These are phyloP conservation scores for Glaucopsyche alexis DNA, from an alignment of 2,888 invertebrate genomes.

Conservation along the genomic window DNA sequence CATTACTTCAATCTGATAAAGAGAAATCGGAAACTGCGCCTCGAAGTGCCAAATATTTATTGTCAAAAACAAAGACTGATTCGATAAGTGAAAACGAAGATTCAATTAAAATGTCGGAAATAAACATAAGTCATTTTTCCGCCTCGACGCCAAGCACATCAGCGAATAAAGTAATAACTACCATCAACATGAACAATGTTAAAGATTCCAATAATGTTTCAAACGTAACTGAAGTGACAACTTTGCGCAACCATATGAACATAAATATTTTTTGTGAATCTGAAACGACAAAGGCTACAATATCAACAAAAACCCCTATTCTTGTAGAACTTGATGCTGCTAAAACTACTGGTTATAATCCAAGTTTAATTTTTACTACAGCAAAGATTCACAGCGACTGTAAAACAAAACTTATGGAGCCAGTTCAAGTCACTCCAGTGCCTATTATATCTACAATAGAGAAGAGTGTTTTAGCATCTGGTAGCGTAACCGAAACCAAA, in stretches of 20 bases:
- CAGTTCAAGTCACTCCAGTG: constrained; percentile 61
- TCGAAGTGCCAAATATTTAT: constrained; percentile 67
- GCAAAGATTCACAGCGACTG: constrained; percentile 70
- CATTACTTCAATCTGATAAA: constrained; percentile 64
- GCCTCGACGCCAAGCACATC: constrained; percentile 41
- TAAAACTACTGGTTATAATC: constrained; percentile 50
- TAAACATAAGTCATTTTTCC: constrained; percentile 32
- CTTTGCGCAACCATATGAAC: constrained; percentile 63
- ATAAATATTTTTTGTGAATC: constrained; percentile 55
- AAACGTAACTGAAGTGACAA: constrained; percentile 40
- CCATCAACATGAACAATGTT: constrained; percentile 40
- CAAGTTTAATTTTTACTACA: constrained; percentile 70
- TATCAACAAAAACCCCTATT: constrained; percentile 54
- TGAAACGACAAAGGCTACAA: constrained; percentile 45
- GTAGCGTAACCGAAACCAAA: not conserved
- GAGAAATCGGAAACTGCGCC: constrained; percentile 51
- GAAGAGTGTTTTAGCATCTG: constrained; percentile 48
- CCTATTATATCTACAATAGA: constrained; percentile 68
- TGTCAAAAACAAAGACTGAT: constrained; percentile 68
- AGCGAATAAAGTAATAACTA: constrained; percentile 39
- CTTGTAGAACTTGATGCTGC: constrained; percentile 61
- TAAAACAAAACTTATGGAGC: constrained; percentile 62
- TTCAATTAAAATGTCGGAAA: constrained; percentile 34
- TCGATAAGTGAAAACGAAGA: constrained; percentile 47
- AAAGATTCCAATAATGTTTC: constrained; percentile 47